Evolutionary conservation across 1,140 invertebrate species (phyloP), one percentile per base, ranked within the genome.

Genomic region (Anadara kagoshimensis): DNA sequence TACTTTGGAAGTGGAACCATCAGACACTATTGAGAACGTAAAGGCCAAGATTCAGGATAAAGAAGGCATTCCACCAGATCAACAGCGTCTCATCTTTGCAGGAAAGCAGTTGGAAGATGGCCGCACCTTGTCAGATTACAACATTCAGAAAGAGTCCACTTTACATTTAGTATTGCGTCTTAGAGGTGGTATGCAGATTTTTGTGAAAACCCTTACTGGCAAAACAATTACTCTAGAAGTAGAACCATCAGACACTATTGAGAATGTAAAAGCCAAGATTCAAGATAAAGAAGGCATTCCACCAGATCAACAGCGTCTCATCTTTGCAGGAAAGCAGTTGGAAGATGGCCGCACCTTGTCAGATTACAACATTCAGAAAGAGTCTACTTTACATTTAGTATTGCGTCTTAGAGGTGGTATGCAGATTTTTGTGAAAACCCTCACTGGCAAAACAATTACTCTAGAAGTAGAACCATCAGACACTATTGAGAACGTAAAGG

Each of bases 391-490:
- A 61, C 96, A 99, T 63, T 49, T 85, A 68, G 81, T 85, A 12
- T 62, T 84, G 22, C 65, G 79, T 66, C 69, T 83, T 45, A 62
- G 80, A 63, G 80, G 78, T 58, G 84, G 81, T 53, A 91, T 92
- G 91, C 90, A 91, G 71, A 90, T 91, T 61, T 91, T 81, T 47
- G 75, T 78, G 92, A 95, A 93, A 93, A 95, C 95, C 84, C 92
- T 97, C 45, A 97, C 95, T 83, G 96, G 96, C 76, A 98, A 97
- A 90, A 97, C 95, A 90, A 97, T 97, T 91, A 97, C 96, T 81
- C 93, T 97, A 80, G 96, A 97, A 91, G 96, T 97, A 80, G 95
- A 97, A 87, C 93, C 94, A 2, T 95, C 94, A 18, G 95, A 97
- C 87, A 96, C 95, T 43, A 97, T 97, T 86, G 95, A 97, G 90